Percentiles rank a stretch among this genome's conserved stretches.
Evolutionary conservation across 2,113 vertebrate species (phyloP).

Genomic region (Psettodes erumei): DNA sequence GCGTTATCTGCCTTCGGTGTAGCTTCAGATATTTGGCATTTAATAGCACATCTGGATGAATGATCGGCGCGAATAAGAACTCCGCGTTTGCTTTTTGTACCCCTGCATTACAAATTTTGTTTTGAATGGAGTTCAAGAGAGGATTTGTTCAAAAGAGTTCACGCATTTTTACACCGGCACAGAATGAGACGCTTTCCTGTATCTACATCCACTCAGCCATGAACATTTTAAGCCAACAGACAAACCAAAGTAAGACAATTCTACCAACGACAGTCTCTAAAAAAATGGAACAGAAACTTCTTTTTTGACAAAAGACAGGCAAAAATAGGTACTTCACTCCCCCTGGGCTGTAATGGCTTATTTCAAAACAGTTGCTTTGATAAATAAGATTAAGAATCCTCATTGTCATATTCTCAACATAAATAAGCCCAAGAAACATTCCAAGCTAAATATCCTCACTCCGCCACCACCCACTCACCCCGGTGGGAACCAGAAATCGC

Average conservation of each 20-base stretch:
- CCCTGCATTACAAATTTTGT: not conserved
- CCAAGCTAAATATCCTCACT: not conserved
- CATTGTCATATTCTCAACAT: not conserved
- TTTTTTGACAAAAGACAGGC: not conserved
- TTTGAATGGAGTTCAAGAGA: not conserved
- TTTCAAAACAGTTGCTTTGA: not conserved
- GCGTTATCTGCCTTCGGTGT: not conserved
- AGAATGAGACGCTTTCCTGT: not conserved
- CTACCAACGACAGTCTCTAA: not conserved
- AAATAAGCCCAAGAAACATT: not conserved
- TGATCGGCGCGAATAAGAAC: not conserved
- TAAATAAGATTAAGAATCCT: not conserved
- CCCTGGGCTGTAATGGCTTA: not conserved
- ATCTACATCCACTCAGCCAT: not conserved
- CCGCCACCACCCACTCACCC: too few species aligned
- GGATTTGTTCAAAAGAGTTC: not conserved
- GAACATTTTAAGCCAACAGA: not conserved
- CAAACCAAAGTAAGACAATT: not conserved
- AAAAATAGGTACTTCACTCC: not conserved
- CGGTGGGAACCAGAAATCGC: too few species aligned
- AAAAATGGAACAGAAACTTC: not conserved
- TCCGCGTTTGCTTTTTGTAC: not conserved
- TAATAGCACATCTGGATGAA: not conserved
- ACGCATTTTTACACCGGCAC: not conserved
- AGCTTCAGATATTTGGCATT: not conserved